Evolutionary conservation across 1,140 invertebrate species (phyloP), one percentile per base, ranked within the genome.

Genomic region (Micrasema longulum): DNA sequence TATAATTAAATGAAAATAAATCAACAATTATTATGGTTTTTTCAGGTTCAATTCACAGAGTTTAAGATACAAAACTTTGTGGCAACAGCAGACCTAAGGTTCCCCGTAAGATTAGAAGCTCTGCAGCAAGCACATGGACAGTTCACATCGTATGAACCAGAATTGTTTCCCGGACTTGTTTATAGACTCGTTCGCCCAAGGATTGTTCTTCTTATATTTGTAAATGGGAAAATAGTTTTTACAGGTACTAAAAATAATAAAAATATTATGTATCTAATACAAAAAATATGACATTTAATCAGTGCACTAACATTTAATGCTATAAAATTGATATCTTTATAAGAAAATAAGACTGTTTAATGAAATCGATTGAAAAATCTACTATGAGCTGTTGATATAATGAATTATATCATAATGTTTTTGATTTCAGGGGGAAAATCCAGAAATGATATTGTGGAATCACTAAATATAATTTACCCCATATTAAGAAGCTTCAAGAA

Each of bases 11-110:
- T n/a, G n/a, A n/a, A n/a, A n/a, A n/a, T n/a, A n/a, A n/a, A n/a
- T n/a, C n/a, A n/a, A n/a, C n/a, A n/a, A n/a, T n/a, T n/a, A n/a
- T n/a, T n/a, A n/a, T 10, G 4, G n/a, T 73, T 76, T 66, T 70
- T 86, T 45, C 79, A 96, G 92, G 95, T 95, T 0, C 97, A 97
- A 81, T 99, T 99, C 82, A 84, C 91, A 26, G 95, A 98, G 79
- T 99, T 99, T 80, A 99, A 99, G 87, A 92, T 99, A 77, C 98
- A 99, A 86, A 99, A 99, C 83, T 97, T 99, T 86, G 97, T 99
- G 20, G 98, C 96, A 4, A 99, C 96, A 23, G 98, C 96, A 79
- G 98, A 99, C 86, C 90, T 99, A 6, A 93, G 97, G 79, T 99
- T 99, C 86, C 97, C 97, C 0, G 97, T 99, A 72, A 92, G 96